Conservation (phyloP, 2,113 vertebrate genomes). For the Colossoma macropomum region DNA sequence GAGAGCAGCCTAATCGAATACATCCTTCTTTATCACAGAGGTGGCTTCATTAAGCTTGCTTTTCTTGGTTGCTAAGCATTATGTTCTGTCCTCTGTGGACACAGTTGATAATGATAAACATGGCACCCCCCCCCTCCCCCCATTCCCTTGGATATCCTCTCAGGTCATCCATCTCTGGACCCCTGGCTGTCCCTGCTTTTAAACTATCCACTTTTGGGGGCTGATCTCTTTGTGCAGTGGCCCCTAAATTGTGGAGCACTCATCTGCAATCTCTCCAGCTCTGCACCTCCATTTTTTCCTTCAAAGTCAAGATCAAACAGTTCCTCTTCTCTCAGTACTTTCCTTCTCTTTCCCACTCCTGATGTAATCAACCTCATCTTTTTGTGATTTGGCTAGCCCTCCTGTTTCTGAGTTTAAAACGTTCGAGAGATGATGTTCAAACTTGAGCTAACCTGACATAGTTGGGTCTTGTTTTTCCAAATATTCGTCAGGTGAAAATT, state of each 20-base stretch:
- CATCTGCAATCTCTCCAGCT: background rate
- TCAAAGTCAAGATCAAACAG: background rate
- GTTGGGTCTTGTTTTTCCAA: too few relatives aligned
- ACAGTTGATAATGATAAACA: conserved; percentile 23
- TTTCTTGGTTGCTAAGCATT: background rate
- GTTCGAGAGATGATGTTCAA: too few relatives aligned
- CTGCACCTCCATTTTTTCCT: background rate
- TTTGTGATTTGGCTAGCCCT: too few relatives aligned
- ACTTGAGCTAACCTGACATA: too few relatives aligned
- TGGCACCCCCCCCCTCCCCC: background rate
- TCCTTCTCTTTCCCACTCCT: too few relatives aligned
- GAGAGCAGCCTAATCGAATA: background rate
- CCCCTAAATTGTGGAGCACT: too few relatives aligned
- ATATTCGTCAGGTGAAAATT: too few relatives aligned
- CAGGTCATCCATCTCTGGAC: background rate
- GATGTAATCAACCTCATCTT: too few relatives aligned
- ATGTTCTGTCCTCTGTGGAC: conserved; percentile 6
- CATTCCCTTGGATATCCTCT: too few relatives aligned
- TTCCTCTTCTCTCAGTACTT: too few relatives aligned
- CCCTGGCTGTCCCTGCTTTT: background rate
- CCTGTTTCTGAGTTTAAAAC: too few relatives aligned
- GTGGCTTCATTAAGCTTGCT: conserved; percentile 11
- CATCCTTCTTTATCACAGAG: conserved; percentile 29
- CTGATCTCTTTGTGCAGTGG: background rate
- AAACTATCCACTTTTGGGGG: background rate